Evolutionary conservation across 1,140 invertebrate species (phyloP).

Genomic region (Limonius californicus): DNA sequence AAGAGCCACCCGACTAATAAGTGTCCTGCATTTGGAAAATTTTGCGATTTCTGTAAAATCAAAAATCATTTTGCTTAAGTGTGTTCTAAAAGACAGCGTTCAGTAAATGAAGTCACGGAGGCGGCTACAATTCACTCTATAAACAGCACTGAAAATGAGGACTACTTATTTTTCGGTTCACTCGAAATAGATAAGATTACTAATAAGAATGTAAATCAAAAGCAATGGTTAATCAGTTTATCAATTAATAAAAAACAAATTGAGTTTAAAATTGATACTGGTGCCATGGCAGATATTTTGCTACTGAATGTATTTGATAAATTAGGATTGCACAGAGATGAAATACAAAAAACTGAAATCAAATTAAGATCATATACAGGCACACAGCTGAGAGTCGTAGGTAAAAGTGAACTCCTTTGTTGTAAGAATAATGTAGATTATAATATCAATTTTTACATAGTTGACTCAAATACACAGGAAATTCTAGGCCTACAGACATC

Average conservation of each 20-base stretch:
- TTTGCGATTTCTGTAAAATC: neutral
- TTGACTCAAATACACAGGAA: no score
- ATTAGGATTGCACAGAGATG: neutral
- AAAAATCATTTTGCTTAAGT: conserved; percentile 1
- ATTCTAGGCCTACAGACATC: no score
- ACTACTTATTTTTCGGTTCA: neutral
- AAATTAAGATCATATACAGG: neutral
- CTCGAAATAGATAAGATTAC: neutral
- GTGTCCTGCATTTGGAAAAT: conserved; percentile 12
- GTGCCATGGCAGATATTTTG: neutral
- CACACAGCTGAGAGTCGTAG: neutral
- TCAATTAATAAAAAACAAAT: neutral
- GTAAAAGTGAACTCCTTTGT: neutral
- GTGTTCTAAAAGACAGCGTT: neutral
- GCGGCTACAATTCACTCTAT: neutral
- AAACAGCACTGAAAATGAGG: neutral
- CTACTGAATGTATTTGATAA: neutral
- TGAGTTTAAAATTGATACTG: neutral
- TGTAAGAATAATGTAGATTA: neutral
- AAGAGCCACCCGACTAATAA: neutral
- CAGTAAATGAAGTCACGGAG: neutral
- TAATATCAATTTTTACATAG: no score
- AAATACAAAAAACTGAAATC: neutral
- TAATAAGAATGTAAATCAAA: neutral
- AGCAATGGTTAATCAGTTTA: neutral